Evolutionary conservation across 2,888 invertebrate genomes (phyloP), one percentile per base, ranked within the genome.

Genomic region (Sminthurinus aureus): DNA sequence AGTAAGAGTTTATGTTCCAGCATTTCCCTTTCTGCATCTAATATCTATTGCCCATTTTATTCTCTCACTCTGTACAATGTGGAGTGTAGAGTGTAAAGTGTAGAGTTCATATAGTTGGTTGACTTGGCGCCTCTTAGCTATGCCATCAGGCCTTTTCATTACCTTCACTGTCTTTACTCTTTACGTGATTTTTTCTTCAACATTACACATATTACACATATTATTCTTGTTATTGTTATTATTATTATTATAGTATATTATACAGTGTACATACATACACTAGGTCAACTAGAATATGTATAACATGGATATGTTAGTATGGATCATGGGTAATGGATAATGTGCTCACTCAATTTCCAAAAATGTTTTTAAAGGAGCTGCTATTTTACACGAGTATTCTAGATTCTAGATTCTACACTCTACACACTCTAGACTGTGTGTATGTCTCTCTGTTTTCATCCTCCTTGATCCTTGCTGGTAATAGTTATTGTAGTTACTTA

Each of bases 41-140:
- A 22, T 83, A 78, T 84, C 85, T 87, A 87, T 85, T 86, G 85
- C 87, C 86, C 86, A 87, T 87, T 87, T 84, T 83, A 86, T 85
- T 85, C 85, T 67, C 50, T 75, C 69, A 38, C 38, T 58, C 58
- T 58, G 2, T 11, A 18, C 18, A 13, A 15, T 58, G 2, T 9
- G 2, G 58, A 58, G 58, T 58, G 18, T 2, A 13, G 18, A 58
- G 9, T 58, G 18, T 2, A 13, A 9, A 58, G 9, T 58, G 58
- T 58, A 58, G 58, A 15, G 18, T 26, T 52, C 81, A 26, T 71
- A 73, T 73, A 58, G 24, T 75, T 75, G 84, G 85, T 83, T 58
- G 13, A 58, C 58, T 18, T 58, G 58, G 58, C 58, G 58, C 58
- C 58, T 85, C 85, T 86, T 58, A 58, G 58, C 58, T 58, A 18